Evolutionary conservation across 1,140 invertebrate genomes (phyloP).

Genomic region (Tetramorium alpestre): DNA sequence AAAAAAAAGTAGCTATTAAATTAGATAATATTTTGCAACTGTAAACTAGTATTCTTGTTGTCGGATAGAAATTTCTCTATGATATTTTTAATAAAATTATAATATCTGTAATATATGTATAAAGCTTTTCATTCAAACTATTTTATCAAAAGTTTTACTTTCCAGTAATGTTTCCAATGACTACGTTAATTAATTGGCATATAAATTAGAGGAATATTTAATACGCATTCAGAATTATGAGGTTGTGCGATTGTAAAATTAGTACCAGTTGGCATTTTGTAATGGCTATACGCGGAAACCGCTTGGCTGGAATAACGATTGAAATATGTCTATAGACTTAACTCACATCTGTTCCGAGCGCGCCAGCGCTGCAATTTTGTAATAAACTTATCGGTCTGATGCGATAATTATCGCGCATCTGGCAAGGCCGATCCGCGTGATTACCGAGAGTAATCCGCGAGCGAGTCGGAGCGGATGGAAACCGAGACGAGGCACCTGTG

Average conservation of each 20-base stretch:
- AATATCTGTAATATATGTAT: background rate
- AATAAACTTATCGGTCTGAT: slow-evolving; percentile 68
- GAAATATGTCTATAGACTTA: slow-evolving; percentile 39
- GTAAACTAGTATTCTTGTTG: background rate
- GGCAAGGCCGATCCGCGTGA: slow-evolving; percentile 58
- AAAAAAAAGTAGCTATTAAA: background rate
- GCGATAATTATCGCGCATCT: slow-evolving; percentile 70
- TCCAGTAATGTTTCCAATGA: background rate
- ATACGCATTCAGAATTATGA: background rate
- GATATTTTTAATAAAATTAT: background rate
- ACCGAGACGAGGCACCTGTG: slow-evolving; percentile 45
- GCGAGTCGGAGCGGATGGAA: slow-evolving; percentile 43
- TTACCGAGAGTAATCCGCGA: slow-evolving; percentile 55
- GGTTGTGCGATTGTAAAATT: background rate
- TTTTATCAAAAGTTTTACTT: slow-evolving; percentile 5
- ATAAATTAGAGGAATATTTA: background rate
- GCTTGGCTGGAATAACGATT: slow-evolving; percentile 18
- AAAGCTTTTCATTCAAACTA: background rate
- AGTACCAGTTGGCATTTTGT: background rate
- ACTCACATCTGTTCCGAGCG: slow-evolving; percentile 27
- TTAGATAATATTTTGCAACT: background rate
- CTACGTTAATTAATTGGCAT: background rate
- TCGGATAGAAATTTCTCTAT: background rate
- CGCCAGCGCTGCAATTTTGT: slow-evolving; percentile 56
- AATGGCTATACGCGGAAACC: background rate